A percentile compares a stretch with the other conserved stretches of the same genome.
Conservation (phyloP, 2,888 invertebrate species). For the Spodoptera littoralis region DNA sequence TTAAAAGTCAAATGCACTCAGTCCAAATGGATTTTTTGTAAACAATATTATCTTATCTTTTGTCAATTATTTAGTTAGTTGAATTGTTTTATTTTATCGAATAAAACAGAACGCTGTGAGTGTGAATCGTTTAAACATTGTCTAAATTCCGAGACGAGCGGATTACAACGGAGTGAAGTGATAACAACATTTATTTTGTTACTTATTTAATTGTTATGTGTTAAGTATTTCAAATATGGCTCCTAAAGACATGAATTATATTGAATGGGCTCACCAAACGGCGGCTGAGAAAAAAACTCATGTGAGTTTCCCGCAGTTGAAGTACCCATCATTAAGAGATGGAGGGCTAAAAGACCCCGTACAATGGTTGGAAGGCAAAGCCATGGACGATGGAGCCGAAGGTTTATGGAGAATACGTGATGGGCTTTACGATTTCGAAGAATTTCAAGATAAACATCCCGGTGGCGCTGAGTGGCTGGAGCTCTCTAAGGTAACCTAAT, state of each 20-base stretch:
- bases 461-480: constrained; percentile 94
- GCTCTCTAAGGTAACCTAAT: constrained; percentile 89
- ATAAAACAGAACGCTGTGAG: constrained; percentile 5
- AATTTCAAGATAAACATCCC: constrained; percentile 94
- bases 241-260: constrained; percentile 68
- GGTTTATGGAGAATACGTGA: constrained; percentile 94
- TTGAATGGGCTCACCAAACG: constrained; percentile 68
- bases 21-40: no score
- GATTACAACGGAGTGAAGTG: constrained; percentile 5
- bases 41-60: constrained; percentile 6
- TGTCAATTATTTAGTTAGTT: not conserved
- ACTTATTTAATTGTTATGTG: not conserved
- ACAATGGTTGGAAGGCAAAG: constrained; percentile 91
- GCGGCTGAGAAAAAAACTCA: constrained; percentile 78
- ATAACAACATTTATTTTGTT: constrained; percentile 5
- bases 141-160: constrained; percentile 13
- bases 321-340: constrained; percentile 86
- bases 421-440: constrained; percentile 94
- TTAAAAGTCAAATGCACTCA: no score
- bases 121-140: constrained; percentile 3
- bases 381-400: constrained; percentile 92
- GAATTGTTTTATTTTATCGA: not conserved
- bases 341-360: constrained; percentile 78
- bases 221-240: constrained; percentile 60
- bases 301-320: constrained; percentile 87